phyloP scores from a whole-genome alignment of 2,888 invertebrate genomes.

The Drosophila emarginata region DNA sequence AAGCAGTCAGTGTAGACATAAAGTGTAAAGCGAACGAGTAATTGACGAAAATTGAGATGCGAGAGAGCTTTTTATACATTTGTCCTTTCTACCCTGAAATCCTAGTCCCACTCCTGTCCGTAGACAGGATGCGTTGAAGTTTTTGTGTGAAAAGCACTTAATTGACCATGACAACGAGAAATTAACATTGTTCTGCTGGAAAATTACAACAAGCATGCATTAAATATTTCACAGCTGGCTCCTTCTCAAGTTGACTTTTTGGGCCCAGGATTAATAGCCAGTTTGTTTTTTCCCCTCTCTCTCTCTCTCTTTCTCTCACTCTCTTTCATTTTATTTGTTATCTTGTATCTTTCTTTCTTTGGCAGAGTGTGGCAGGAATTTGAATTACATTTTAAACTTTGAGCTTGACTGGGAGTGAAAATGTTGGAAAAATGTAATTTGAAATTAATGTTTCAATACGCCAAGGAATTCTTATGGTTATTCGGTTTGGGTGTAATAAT shows the following conservation, averaged over 20 bases:
- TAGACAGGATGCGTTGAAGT: slow-evolving; percentile 35
- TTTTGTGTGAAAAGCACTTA: slow-evolving; percentile 57
- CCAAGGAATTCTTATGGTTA: slow-evolving; percentile 25
- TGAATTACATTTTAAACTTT: slow-evolving; percentile 45
- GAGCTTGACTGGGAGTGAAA: slow-evolving; percentile 24
- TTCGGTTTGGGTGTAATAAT: slow-evolving; percentile 31
- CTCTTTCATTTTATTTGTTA: neutral
- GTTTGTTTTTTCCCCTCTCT: slow-evolving; percentile 21
- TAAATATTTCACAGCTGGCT: slow-evolving; percentile 51
- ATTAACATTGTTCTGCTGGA: slow-evolving; percentile 65
- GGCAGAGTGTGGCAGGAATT: slow-evolving; percentile 41
- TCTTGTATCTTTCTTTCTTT: neutral
- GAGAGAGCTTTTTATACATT: slow-evolving; percentile 53
- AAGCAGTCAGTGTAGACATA: slow-evolving; percentile 36
- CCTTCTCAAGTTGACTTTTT: slow-evolving; percentile 1
- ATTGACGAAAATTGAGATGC: slow-evolving; percentile 70
- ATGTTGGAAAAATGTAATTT: neutral
- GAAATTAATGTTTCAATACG: slow-evolving; percentile 5
- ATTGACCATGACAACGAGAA: slow-evolving; percentile 75
- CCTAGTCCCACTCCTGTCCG: slow-evolving; percentile 18
- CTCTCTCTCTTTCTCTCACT: neutral
- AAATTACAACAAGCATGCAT: slow-evolving; percentile 47
- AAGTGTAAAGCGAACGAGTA: slow-evolving; percentile 55
- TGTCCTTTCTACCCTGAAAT: neutral
- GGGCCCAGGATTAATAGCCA: slow-evolving; percentile 48